Evolutionary conservation across 2,888 invertebrate species (phyloP).

Genomic region (Synanthedon myopaeformis): DNA sequence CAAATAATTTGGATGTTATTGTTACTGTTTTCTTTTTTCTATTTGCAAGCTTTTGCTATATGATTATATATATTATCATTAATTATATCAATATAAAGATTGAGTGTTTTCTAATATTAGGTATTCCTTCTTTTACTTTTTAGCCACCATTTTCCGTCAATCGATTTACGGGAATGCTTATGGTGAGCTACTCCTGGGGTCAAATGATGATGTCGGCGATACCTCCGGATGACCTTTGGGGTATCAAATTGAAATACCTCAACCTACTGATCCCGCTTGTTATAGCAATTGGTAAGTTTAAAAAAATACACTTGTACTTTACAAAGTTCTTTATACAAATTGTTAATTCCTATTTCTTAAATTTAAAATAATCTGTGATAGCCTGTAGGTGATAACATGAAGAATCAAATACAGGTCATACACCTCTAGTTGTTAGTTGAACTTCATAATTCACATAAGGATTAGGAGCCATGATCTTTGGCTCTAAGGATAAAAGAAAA

Average conservation of each 20-base stretch:
- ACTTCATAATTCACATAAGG: too few species aligned
- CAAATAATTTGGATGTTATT: too few species aligned
- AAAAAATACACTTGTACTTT: neutral
- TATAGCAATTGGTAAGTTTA: constrained; percentile 75
- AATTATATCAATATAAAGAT: too few species aligned
- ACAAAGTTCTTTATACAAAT: too few species aligned
- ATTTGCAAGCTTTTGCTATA: too few species aligned
- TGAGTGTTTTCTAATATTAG: neutral
- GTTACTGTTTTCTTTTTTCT: too few species aligned
- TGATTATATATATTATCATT: too few species aligned
- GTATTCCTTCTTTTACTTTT: constrained; percentile 11
- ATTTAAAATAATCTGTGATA: neutral
- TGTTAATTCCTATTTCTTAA: neutral
- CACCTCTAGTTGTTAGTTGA: too few species aligned
- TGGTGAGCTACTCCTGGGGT: constrained; percentile 85
- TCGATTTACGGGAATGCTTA: constrained; percentile 81
- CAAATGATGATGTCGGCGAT: constrained; percentile 81
- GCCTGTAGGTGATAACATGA: too few species aligned
- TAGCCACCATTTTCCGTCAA: constrained; percentile 87
- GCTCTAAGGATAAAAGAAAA: too few species aligned
- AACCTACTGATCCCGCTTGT: constrained; percentile 79
- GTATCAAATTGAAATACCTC: constrained; percentile 78
- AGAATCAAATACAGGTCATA: too few species aligned
- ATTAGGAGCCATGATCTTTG: too few species aligned
- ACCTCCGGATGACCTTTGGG: constrained; percentile 79